Conservation (phyloP, 2,888 invertebrate species). For the Lycocerus yunnanus region DNA sequence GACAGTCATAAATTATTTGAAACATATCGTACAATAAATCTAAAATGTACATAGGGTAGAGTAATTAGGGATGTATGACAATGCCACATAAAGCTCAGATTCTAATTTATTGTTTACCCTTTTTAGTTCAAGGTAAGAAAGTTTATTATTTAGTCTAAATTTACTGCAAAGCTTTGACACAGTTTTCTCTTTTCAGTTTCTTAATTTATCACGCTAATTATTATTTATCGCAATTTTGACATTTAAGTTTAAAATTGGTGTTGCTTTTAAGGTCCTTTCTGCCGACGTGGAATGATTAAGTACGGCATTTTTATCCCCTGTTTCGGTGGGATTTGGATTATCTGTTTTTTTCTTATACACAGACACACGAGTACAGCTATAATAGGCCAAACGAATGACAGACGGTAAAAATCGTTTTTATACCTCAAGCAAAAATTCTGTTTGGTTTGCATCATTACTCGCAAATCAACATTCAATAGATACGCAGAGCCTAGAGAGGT, state of each 20-base stretch:
- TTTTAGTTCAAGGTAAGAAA: background rate
- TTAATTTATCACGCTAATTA: background rate
- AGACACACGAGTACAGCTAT: background rate
- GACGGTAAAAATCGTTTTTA: no score
- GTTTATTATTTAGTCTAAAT: background rate
- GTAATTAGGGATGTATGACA: background rate
- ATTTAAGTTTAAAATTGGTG: background rate
- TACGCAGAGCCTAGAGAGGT: no score
- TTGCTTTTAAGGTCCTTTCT: background rate
- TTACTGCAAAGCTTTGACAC: background rate
- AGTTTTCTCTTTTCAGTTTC: background rate
- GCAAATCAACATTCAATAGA: no score
- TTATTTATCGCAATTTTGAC: background rate
- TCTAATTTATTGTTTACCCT: background rate
- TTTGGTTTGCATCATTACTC: no score
- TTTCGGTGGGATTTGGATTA: background rate
- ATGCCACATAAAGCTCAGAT: background rate
- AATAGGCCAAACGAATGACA: background rate
- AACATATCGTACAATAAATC: background rate
- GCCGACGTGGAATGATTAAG: background rate
- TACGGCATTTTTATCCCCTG: background rate
- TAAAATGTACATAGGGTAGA: background rate
- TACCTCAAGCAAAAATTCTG: no score
- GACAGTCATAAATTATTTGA: background rate
- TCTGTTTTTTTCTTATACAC: background rate